A percentile compares a stretch with the other conserved stretches of the same genome.
These are phyloP conservation scores for Zenarchopterus dispar DNA, from an alignment of 2,797 vertebrate species.

Conservation along the genomic window DNA sequence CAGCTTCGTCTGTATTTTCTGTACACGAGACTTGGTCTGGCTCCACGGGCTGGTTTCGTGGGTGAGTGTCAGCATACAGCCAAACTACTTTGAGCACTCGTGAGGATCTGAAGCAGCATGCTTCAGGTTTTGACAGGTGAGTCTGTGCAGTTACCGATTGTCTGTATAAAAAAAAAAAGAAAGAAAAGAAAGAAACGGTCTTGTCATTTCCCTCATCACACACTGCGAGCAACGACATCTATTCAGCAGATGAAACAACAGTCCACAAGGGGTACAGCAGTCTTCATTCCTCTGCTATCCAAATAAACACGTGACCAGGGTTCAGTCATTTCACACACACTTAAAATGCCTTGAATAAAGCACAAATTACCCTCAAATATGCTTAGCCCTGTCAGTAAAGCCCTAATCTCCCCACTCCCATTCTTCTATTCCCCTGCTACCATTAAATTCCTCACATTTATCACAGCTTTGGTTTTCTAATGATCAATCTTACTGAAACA, in stretches of 20 bases:
- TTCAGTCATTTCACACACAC: slow-evolving; percentile 50
- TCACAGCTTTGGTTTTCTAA: slow-evolving; percentile 38
- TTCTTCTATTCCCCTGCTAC: slow-evolving; percentile 33
- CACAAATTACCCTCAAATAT: slow-evolving; percentile 50
- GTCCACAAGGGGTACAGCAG: slow-evolving; percentile 39
- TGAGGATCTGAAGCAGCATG: slow-evolving; percentile 31
- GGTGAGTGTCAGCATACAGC: slow-evolving; percentile 50
- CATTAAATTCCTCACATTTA: slow-evolving; percentile 45
- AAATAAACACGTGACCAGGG: slow-evolving; percentile 67
- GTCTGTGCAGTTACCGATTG: slow-evolving; percentile 23
- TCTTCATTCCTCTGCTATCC: slow-evolving; percentile 54
- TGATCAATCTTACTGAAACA: slow-evolving; percentile 47
- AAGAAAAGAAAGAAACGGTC: slow-evolving; percentile 9
- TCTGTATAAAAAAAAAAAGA: slow-evolving; percentile 15
- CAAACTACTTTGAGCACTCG: slow-evolving; percentile 64
- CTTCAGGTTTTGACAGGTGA: slow-evolving; percentile 2
- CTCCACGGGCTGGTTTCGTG: slow-evolving; percentile 67
- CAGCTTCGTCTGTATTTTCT: slow-evolving; percentile 24
- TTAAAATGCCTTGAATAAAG: slow-evolving; percentile 46
- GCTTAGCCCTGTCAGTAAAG: slow-evolving; percentile 18
- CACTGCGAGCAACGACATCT: slow-evolving; percentile 19
- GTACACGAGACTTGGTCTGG: slow-evolving; percentile 48
- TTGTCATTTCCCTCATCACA: background rate
- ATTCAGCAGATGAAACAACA: slow-evolving; percentile 43
- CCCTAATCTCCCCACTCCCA: slow-evolving; percentile 8